Evolutionary conservation across 2,113 vertebrate species (phyloP).

Genomic region (Sorex araneus): DNA sequence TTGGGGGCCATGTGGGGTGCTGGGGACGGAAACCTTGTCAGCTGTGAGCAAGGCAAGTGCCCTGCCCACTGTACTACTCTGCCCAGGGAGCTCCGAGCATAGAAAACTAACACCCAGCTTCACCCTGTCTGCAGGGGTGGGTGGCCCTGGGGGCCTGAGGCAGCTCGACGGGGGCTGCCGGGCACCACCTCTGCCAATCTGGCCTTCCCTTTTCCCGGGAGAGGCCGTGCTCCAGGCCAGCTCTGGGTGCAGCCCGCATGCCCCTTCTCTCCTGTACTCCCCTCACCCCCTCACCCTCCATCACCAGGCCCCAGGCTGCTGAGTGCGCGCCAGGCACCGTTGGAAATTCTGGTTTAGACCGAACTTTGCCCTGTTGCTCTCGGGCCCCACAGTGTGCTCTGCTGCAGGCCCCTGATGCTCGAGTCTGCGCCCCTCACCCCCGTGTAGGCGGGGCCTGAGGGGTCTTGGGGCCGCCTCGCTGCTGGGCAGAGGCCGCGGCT

Average conservation of each 20-base stretch:
- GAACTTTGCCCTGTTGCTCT: not conserved
- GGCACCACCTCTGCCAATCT: too few relatives aligned
- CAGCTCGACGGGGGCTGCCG: too few relatives aligned
- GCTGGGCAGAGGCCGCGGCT: not conserved
- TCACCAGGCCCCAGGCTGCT: not conserved
- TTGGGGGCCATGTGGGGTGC: too few relatives aligned
- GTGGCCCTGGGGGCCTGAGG: too few relatives aligned
- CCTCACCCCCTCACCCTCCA: too few relatives aligned
- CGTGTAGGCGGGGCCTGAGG: not conserved
- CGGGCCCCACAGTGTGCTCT: not conserved
- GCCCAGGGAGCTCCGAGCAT: too few relatives aligned
- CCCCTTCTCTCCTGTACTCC: accelerated
- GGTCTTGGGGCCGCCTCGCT: not conserved
- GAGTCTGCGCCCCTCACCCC: not conserved
- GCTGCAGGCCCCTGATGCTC: not conserved
- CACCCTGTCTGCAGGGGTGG: too few relatives aligned
- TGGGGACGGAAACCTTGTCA: too few relatives aligned
- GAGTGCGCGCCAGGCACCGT: not conserved
- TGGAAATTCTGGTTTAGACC: not conserved
- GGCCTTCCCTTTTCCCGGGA: not conserved
- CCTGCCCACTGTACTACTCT: too few relatives aligned
- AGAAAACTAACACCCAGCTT: too few relatives aligned
- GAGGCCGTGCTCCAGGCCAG: not conserved
- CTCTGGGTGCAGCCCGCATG: not conserved
- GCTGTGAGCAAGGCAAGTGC: too few relatives aligned